Percentiles rank a stretch among this genome's conserved stretches.
Conservation (phyloP, 1,140 invertebrate genomes). For the Pseudomyrmex flavicornis region DNA sequence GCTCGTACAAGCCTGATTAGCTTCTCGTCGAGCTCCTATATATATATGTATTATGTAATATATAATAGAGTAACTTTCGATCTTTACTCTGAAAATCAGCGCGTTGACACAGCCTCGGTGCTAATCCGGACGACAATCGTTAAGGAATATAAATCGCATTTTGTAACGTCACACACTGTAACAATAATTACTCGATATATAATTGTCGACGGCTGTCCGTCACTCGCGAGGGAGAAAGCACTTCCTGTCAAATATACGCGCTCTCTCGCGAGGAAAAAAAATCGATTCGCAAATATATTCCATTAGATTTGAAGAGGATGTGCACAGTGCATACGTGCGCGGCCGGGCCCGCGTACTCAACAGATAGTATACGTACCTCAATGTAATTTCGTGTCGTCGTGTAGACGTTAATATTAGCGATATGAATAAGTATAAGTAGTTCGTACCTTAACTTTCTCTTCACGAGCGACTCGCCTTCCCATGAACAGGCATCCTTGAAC, state of each 20-base stretch:
- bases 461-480: slow-evolving; percentile 1
- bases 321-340: not conserved
- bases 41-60: not conserved
- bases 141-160: slow-evolving; percentile 47
- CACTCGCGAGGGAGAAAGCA: slow-evolving; percentile 4
- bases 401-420: slow-evolving; percentile 38
- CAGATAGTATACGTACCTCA: slow-evolving; percentile 39
- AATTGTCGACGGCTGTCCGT: slow-evolving; percentile 36
- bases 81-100: slow-evolving; percentile 33
- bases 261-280: not conserved
- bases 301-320: not conserved
- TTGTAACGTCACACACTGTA: slow-evolving; percentile 31
- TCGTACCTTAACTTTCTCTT: slow-evolving; percentile 4
- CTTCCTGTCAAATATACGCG: not conserved
- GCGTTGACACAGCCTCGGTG: slow-evolving; percentile 30
- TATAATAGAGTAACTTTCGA: slow-evolving; percentile 3
- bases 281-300: slow-evolving; percentile 11
- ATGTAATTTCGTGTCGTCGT: slow-evolving; percentile 40
- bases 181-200: slow-evolving; percentile 17
- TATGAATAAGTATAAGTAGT: slow-evolving; percentile 32
- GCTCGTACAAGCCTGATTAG: slow-evolving; percentile 20
- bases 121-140: slow-evolving; percentile 57
- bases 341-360: not conserved
- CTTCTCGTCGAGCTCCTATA: slow-evolving; percentile 11
- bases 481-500: slow-evolving; percentile 40